Evolutionary conservation across 1,140 invertebrate species (phyloP).

Genomic region (Harlomillsia oculata): DNA sequence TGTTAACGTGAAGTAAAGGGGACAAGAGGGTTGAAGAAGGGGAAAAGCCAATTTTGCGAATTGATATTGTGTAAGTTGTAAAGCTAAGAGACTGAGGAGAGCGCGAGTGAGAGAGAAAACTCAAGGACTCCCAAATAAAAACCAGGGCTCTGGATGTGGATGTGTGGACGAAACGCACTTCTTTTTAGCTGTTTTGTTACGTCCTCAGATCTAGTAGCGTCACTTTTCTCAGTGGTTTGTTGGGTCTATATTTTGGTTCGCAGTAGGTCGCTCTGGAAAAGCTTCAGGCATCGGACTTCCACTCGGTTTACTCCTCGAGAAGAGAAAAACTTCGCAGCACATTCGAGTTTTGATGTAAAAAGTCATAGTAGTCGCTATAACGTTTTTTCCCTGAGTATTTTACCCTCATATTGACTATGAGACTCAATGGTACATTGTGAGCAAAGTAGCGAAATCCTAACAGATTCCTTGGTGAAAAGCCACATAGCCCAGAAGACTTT

Average conservation of each 20-base stretch:
- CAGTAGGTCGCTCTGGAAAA: no score
- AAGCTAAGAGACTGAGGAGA: conserved; percentile 13
- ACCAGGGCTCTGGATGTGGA: no score
- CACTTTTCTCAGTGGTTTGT: no score
- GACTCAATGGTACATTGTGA: background rate
- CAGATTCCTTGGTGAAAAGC: no score
- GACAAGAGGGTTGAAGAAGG: conserved; percentile 6
- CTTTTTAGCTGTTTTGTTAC: no score
- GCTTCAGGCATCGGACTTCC: no score
- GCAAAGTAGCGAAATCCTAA: background rate
- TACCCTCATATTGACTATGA: no score
- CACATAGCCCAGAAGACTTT: no score
- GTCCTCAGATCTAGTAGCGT: no score
- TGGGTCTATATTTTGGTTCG: no score
- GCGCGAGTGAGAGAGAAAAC: conserved; percentile 12
- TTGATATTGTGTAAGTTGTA: conserved; percentile 32
- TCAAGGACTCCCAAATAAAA: conserved; percentile 22
- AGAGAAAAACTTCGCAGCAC: background rate
- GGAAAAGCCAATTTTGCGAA: conserved; percentile 34
- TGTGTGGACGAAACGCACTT: conserved; percentile 21
- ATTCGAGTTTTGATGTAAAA: background rate
- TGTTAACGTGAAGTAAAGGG: conserved; percentile 13
- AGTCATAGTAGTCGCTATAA: background rate
- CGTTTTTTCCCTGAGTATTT: background rate
- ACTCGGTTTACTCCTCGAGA: background rate